These are phyloP conservation scores for Microtus ochrogaster DNA, from an alignment of 2,113 vertebrate genomes.

Conservation along the genomic window DNA sequence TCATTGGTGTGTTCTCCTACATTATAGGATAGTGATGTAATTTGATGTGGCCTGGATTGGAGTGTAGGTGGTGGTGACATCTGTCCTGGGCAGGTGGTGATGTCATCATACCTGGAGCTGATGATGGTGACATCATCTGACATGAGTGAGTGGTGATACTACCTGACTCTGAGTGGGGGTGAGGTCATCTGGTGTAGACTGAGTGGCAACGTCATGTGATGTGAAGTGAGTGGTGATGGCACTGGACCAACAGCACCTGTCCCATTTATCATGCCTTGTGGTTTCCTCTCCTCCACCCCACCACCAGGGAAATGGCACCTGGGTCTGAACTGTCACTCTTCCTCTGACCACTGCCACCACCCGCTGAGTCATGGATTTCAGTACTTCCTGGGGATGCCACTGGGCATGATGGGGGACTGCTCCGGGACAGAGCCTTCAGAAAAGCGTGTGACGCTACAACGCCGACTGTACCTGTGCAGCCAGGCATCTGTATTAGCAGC, in stretches of 20 bases:
- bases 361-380: not conserved
- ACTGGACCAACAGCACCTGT: not conserved
- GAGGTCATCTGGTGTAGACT: no score
- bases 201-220: not conserved
- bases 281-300: not conserved
- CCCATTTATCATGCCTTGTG: no score
- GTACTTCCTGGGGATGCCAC: not conserved
- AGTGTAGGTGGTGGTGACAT: not conserved
- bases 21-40: no score
- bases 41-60: no score
- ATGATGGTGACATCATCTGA: not conserved
- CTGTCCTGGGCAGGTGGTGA: no score
- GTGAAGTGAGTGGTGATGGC: not conserved
- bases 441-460: slow-evolving; percentile 82
- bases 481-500: slow-evolving; percentile 80
- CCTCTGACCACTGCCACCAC: not conserved
- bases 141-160: no score
- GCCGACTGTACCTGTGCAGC: slow-evolving; percentile 70
- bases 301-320: slow-evolving; percentile 91
- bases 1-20: slow-evolving; percentile 81
- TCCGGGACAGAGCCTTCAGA: slow-evolving; percentile 80
- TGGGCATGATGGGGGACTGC: slow-evolving; percentile 91
- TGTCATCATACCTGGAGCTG: no score
- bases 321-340: slow-evolving; percentile 76
- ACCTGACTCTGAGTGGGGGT: no score